phyloP scores from a whole-genome alignment of 2,888 invertebrate species.

The Ganaspis brasiliensis region DNA sequence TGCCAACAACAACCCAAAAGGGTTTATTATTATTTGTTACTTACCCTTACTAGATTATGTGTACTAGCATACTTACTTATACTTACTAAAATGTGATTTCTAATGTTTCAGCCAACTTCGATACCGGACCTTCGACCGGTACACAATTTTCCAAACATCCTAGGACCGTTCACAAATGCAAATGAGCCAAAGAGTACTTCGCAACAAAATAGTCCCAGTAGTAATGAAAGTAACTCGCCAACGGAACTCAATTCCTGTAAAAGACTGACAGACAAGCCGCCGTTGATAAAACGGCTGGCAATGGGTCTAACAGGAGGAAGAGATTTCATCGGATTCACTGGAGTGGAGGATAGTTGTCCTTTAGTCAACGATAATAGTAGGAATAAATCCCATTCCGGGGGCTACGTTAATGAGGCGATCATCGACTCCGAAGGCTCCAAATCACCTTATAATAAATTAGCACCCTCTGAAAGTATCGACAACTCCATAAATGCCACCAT shows the following conservation, averaged over 20 bases:
- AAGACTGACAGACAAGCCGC: conserved; percentile 90
- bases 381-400: conserved; percentile 87
- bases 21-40: no score
- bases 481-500: conserved; percentile 78
- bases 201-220: conserved; percentile 85
- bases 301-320: conserved; percentile 85
- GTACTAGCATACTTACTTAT: no score
- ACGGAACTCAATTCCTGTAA: conserved; percentile 93
- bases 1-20: no score
- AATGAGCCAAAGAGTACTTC: conserved; percentile 79
- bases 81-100: no score
- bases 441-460: conserved; percentile 73
- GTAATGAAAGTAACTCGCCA: conserved; percentile 93
- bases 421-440: conserved; percentile 84
- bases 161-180: conserved; percentile 78
- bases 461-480: conserved; percentile 75
- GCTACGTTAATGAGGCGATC: conserved; percentile 90
- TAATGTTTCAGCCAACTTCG: conserved; percentile 81
- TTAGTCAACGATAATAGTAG: conserved; percentile 87
- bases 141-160: conserved; percentile 83
- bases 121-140: conserved; percentile 86
- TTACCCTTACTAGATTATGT: no score
- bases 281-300: conserved; percentile 89
- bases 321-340: conserved; percentile 80
- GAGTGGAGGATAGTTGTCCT: conserved; percentile 88